These are phyloP conservation scores for Parnassius smintheus DNA, from an alignment of 2,888 invertebrate genomes.

Conservation along the genomic window DNA sequence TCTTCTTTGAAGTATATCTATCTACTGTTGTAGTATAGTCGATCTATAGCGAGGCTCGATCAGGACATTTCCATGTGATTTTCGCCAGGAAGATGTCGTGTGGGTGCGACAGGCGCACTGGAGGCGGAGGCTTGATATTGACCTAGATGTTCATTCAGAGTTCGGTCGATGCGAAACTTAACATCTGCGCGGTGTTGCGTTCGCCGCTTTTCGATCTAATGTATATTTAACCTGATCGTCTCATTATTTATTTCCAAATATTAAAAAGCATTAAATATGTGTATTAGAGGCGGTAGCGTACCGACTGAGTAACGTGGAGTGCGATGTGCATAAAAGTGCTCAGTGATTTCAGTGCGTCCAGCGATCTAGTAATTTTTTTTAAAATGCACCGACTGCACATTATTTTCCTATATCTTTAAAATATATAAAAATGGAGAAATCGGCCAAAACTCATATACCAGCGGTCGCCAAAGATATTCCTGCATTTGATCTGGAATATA, in stretches of 20 bases:
- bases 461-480: slow-evolving; percentile 55
- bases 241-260: slow-evolving; percentile 44
- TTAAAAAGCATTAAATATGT: slow-evolving; percentile 10
- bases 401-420: slow-evolving; percentile 46
- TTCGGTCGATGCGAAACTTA: slow-evolving; percentile 81
- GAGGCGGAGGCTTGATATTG: slow-evolving; percentile 76
- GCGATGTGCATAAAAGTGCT: slow-evolving; percentile 56
- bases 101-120: slow-evolving; percentile 47
- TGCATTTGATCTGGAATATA: slow-evolving; percentile 57
- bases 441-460: slow-evolving; percentile 43
- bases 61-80: slow-evolving; percentile 58
- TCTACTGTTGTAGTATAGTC: not conserved
- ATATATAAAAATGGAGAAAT: slow-evolving; percentile 35
- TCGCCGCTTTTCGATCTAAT: slow-evolving; percentile 68
- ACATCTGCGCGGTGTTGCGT: slow-evolving; percentile 80
- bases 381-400: slow-evolving; percentile 46
- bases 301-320: slow-evolving; percentile 35
- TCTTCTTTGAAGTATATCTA: slow-evolving; percentile 10
- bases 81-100: slow-evolving; percentile 56
- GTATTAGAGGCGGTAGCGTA: no score
- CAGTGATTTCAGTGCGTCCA: slow-evolving; percentile 43
- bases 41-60: slow-evolving; percentile 33
- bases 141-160: slow-evolving; percentile 81
- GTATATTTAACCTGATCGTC: slow-evolving; percentile 52
- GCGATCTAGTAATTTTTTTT: slow-evolving; percentile 43